These are phyloP conservation scores for Eublepharis macularius DNA, from an alignment of 2,113 vertebrate species.

Conservation along the genomic window DNA sequence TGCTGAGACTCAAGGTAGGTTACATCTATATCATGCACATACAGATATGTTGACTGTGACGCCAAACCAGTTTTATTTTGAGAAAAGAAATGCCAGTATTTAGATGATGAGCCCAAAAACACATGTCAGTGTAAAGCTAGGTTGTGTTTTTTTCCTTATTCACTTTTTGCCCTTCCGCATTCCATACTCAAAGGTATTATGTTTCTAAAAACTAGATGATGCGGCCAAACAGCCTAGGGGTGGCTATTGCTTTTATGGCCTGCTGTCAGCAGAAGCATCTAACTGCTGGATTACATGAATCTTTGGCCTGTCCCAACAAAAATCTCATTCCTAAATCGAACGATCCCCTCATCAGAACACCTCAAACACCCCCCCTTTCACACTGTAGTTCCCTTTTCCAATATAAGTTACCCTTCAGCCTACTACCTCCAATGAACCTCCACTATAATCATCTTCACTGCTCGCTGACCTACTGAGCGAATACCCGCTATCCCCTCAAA, in stretches of 20 bases:
- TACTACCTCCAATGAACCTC: neutral
- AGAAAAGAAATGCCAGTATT: neutral
- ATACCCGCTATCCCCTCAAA: too few species aligned
- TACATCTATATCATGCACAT: neutral
- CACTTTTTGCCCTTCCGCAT: neutral
- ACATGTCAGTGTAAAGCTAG: neutral
- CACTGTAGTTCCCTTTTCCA: neutral
- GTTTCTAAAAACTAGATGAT: neutral
- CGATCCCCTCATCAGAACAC: neutral
- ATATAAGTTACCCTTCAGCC: neutral
- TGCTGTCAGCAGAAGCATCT: neutral
- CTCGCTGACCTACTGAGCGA: neutral
- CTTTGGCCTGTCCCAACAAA: neutral
- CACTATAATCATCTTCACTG: neutral
- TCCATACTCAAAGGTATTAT: neutral
- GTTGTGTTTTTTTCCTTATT: neutral
- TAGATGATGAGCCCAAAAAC: neutral
- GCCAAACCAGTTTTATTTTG: neutral
- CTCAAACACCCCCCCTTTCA: neutral
- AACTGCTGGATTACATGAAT: neutral
- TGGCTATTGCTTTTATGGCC: neutral
- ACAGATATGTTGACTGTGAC: neutral
- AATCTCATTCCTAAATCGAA: neutral
- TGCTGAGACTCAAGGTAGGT: too few species aligned
- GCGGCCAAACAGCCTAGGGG: neutral